These are phyloP conservation scores for Mythimna vitellina DNA, from an alignment of 2,888 invertebrate genomes.

Conservation along the genomic window DNA sequence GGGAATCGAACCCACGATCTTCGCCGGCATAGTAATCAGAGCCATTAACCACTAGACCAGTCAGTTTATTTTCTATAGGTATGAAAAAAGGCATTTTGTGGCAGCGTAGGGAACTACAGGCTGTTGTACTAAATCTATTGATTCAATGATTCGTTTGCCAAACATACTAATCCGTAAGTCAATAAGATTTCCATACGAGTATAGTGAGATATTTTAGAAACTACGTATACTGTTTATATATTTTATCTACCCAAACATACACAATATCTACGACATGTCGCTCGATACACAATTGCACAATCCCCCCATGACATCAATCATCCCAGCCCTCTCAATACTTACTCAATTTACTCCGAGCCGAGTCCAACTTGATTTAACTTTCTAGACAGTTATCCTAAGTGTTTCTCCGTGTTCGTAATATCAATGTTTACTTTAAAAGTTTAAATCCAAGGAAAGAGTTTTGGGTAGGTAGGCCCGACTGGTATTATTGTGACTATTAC, in stretches of 20 bases:
- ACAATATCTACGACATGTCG: background rate
- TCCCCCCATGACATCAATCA: slow-evolving; percentile 46
- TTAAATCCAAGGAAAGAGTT: slow-evolving; percentile 11
- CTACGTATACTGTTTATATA: background rate
- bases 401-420: slow-evolving; percentile 49
- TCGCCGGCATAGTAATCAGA: no score
- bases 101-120: no score
- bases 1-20: no score
- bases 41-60: no score
- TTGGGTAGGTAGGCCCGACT: background rate
- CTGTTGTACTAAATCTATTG: no score
- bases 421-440: slow-evolving; percentile 52
- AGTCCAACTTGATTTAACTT: slow-evolving; percentile 56
- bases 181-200: no score
- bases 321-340: slow-evolving; percentile 47
- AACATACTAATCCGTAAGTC: no score
- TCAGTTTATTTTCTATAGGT: no score
- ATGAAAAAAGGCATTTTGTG: no score
- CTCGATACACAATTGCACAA: slow-evolving; percentile 29
- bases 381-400: slow-evolving; percentile 60
- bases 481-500: no score
- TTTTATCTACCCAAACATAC: background rate
- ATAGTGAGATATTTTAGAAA: no score
- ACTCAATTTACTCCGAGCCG: slow-evolving; percentile 29
- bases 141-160: no score